Evolutionary conservation across 2,797 vertebrate genomes (phyloP).

Genomic region (Aplochiton taeniatus): DNA sequence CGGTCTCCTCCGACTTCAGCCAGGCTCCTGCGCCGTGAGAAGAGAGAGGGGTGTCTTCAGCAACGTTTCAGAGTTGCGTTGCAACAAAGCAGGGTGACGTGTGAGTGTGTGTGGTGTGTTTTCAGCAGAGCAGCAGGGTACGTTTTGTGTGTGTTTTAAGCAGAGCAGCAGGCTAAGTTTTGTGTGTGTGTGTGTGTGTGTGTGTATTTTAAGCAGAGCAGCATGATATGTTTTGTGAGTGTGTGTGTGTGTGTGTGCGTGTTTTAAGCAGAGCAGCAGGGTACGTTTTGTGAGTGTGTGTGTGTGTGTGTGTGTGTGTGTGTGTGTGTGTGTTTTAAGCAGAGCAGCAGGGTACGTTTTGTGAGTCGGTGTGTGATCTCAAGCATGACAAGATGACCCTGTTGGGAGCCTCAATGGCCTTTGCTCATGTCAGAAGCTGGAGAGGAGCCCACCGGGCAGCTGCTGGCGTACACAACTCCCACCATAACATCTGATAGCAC

Average conservation of each 20-base stretch:
- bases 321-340: background rate
- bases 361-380: too few relatives aligned
- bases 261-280: conserved; percentile 2
- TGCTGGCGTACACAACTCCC: too few relatives aligned
- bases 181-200: conserved; percentile 1
- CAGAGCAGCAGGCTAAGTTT: background rate
- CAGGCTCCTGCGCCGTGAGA: conserved; percentile 78
- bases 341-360: too few relatives aligned
- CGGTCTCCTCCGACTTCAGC: conserved; percentile 89
- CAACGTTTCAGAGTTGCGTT: too few relatives aligned
- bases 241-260: conserved; percentile 11
- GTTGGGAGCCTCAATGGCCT: too few relatives aligned
- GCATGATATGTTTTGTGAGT: conserved; percentile 20
- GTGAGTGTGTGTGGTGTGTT: background rate
- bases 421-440: too few relatives aligned
- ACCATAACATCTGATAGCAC: too few relatives aligned
- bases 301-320: conserved; percentile 6
- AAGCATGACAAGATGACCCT: too few relatives aligned
- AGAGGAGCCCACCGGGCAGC: too few relatives aligned
- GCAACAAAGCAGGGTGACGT: too few relatives aligned
- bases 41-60: background rate
- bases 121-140: background rate
- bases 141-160: background rate
- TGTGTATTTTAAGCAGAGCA: background rate
- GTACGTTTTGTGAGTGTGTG: conserved; percentile 4